Evolutionary conservation across 2,113 vertebrate genomes (phyloP).

Genomic region (Oenanthe melanoleuca): DNA sequence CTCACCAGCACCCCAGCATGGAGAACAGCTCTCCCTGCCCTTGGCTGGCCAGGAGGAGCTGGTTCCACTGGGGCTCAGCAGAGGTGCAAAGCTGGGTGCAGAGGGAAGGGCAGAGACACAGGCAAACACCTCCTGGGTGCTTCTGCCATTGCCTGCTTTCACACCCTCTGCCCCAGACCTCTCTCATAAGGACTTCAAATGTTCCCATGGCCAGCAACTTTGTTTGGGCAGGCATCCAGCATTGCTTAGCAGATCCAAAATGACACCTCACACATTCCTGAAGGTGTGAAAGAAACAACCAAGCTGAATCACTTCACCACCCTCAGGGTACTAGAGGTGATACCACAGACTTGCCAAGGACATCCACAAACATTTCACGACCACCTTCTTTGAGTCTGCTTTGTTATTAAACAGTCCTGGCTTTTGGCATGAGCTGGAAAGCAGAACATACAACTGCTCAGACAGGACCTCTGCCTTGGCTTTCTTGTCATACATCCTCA

Average conservation of each 20-base stretch:
- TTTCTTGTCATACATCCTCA: not conserved
- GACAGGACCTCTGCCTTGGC: not conserved
- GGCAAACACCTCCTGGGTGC: not conserved
- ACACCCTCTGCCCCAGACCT: not conserved
- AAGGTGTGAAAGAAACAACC: conserved; percentile 63
- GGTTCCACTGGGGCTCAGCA: not conserved
- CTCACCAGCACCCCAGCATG: not conserved
- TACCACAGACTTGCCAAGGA: conserved; percentile 10
- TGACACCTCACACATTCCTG: conserved; percentile 42
- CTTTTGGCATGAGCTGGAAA: not conserved
- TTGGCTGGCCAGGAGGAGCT: not conserved
- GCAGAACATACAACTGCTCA: not conserved
- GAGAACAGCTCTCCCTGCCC: not conserved
- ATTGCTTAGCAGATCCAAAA: conserved; percentile 46
- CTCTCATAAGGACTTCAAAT: conserved; percentile 36
- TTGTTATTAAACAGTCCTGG: conserved; percentile 11
- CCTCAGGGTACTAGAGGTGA: not conserved
- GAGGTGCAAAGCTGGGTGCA: not conserved
- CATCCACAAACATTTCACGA: conserved; percentile 56
- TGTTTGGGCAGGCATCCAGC: conserved; percentile 57
- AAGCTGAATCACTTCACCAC: conserved; percentile 27
- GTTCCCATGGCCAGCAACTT: conserved; percentile 1
- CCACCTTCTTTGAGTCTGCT: conserved; percentile 30
- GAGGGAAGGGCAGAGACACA: not conserved
- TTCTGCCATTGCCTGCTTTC: not conserved